Conservation (phyloP, 23 tunicate species). For the Styela plicata region DNA sequence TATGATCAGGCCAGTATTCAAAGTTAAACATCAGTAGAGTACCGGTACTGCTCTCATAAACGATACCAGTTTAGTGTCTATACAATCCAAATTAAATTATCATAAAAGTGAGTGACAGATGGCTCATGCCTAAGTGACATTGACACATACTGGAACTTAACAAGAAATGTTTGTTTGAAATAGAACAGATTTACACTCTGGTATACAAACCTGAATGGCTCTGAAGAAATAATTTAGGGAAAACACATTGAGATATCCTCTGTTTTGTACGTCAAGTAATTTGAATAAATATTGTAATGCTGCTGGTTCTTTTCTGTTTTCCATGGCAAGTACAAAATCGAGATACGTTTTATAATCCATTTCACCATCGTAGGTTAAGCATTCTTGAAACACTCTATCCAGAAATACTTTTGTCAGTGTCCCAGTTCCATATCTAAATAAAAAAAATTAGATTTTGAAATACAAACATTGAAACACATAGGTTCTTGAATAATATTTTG, state of each 20-base stretch:
- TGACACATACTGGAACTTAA: no score
- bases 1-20: no score
- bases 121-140: no score
- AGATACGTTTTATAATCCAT: conserved; percentile 99
- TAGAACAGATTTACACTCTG: not conserved
- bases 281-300: conserved; percentile 95
- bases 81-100: no score
- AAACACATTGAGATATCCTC: conserved; percentile 81
- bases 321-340: conserved; percentile 98
- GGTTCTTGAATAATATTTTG: no score
- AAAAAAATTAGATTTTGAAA: no score
- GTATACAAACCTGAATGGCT: conserved; percentile 17
- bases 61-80: no score
- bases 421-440: conserved; percentile 83
- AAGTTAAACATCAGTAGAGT: no score
- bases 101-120: no score
- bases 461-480: not conserved
- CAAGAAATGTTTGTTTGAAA: no score
- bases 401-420: conserved; percentile 81
- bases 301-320: conserved; percentile 96
- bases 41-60: no score
- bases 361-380: conserved; percentile 98
- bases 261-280: conserved; percentile 83
- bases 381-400: conserved; percentile 95
- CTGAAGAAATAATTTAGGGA: conserved; percentile 88